Base-by-base conservation (phyloP, 1,140 invertebrate genomes). In the Rhyacophila brunnea region DNA sequence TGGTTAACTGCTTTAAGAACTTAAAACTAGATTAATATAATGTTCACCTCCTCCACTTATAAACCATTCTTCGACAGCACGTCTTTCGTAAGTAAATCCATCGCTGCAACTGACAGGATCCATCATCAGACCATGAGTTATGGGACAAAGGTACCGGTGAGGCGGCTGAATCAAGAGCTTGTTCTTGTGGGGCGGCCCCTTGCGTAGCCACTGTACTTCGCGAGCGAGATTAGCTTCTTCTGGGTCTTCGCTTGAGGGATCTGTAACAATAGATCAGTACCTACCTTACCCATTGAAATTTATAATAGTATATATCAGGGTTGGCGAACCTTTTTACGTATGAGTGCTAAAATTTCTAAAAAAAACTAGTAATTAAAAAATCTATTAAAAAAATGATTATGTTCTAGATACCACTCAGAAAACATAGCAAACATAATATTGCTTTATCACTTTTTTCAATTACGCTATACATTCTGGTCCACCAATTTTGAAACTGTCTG, bases 91-190 rank as follows among this genome's bases (percentile, higher is more conserved):
- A 0, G 85, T 87, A 66, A 88, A 89, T 19, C 89, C 89, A 80
- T 92, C 90, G 83, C 72, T 87, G 66, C 87, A 89, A 20, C 82
- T 82, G 4, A 92, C 89, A 11, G 90, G 89, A 68, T 91, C 86
- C 53, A 78, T 80, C 88, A 92, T 91, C 19, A 92, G 78, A 66
- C 91, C 87, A 47, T 89, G 87, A 0, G 89, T 92, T 15, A 92
- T 91, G 9, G 90, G 90, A 74, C 90, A 92, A n/a, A 89, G 68
- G 67, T 85, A 89, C 68, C 91, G 87, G 62, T 86, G 72, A 85
- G 20, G 82, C 69, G 35, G 58, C 7, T 51, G 7, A 13, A 23
- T 5, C 5, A 6, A 0, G 47, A 3, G n/a, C 23, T n/a, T 6
- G n/a, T 13, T 15, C 17, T 19, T 9, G 19, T 19, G 32, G 32